Conservation (phyloP, 2,113 vertebrate genomes). For the Misgurnus mizolepis region DNA sequence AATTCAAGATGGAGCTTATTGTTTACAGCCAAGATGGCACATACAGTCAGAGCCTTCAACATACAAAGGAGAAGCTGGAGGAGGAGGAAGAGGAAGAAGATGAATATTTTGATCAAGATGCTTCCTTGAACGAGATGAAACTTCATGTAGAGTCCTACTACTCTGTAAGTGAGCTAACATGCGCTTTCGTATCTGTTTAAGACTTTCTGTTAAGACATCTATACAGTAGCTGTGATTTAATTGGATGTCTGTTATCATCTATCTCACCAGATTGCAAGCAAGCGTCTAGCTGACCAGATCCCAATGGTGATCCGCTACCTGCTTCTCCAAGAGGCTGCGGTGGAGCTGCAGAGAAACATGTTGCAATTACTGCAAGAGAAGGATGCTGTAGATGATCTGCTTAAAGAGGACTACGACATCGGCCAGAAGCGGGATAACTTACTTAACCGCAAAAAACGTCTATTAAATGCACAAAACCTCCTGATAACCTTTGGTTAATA, state of each 20-base stretch:
- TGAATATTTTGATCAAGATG: neutral
- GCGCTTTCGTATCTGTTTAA: neutral
- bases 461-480: constrained; percentile 72
- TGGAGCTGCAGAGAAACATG: constrained; percentile 75
- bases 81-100: rapidly evolving
- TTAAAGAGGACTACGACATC: constrained; percentile 77
- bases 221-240: too few relatives aligned
- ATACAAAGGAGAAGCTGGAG: constrained; percentile 24
- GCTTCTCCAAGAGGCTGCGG: constrained; percentile 71
- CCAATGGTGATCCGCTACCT: constrained; percentile 82
- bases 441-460: constrained; percentile 64
- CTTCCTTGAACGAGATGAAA: constrained; percentile 64
- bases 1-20: constrained; percentile 86
- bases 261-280: constrained; percentile 72
- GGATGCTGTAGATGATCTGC: constrained; percentile 62
- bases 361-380: constrained; percentile 79
- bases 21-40: constrained; percentile 83
- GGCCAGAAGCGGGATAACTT: constrained; percentile 69
- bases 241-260: constrained; percentile 36
- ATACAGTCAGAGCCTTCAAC: constrained; percentile 63
- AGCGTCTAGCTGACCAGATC: constrained; percentile 81
- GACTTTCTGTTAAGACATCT: too few relatives aligned
- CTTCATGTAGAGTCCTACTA: constrained; percentile 70
- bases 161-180: constrained; percentile 55
- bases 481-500: constrained; percentile 62